phyloP scores from a whole-genome alignment of 1,140 invertebrate species.

The Drosophila malerkotliana region DNA sequence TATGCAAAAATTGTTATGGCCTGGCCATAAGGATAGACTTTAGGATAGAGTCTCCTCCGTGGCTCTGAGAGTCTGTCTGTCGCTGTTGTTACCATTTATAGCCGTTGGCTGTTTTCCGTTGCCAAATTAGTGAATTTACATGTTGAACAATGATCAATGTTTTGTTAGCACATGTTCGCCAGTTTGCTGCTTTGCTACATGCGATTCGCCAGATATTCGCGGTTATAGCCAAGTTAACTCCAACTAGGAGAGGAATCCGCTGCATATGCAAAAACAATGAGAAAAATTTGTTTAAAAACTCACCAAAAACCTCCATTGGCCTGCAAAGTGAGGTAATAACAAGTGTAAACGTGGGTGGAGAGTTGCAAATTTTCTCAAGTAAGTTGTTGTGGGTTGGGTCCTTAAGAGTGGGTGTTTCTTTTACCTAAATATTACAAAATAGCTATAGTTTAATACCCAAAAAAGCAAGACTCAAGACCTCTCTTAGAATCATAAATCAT shows the following conservation, averaged over 20 bases:
- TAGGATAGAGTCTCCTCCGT: slow-evolving; percentile 26
- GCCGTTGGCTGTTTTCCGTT: slow-evolving; percentile 68
- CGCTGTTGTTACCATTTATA: slow-evolving; percentile 78
- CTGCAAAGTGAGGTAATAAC: slow-evolving; percentile 31
- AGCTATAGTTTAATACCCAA: neutral
- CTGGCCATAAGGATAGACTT: slow-evolving; percentile 45
- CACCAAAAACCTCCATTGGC: slow-evolving; percentile 7
- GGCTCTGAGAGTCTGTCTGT: slow-evolving; percentile 31
- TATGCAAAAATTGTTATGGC: slow-evolving; percentile 81
- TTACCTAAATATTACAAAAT: neutral
- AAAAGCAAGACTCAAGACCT: neutral
- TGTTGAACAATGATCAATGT: slow-evolving; percentile 83
- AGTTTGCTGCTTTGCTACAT: slow-evolving; percentile 30
- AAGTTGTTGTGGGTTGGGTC: neutral
- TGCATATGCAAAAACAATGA: slow-evolving; percentile 59
- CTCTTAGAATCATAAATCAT: neutral
- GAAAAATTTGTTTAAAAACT: slow-evolving; percentile 38
- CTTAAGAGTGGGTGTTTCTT: neutral
- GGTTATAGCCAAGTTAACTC: slow-evolving; percentile 31
- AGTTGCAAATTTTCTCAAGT: slow-evolving; percentile 3
- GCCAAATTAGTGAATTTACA: slow-evolving; percentile 82
- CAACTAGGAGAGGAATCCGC: slow-evolving; percentile 25
- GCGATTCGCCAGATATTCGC: slow-evolving; percentile 40
- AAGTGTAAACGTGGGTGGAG: slow-evolving; percentile 46
- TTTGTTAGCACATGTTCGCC: slow-evolving; percentile 81